A percentile compares a stretch with the other conserved stretches of the same genome.
Conservation (phyloP, 1,140 invertebrate genomes). For the Drosophila ficusphila region DNA sequence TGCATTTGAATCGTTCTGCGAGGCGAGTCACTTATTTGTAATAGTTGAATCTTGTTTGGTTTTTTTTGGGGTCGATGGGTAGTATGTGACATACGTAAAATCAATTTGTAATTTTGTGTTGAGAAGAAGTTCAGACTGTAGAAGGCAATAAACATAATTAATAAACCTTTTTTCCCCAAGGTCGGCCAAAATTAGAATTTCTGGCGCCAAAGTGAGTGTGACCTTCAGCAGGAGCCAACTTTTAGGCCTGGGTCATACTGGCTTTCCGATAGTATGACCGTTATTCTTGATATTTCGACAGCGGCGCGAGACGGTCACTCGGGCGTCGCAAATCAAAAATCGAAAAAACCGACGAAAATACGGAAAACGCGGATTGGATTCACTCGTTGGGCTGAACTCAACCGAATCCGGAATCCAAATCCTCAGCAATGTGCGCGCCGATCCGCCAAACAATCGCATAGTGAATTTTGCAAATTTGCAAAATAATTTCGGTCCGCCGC, state of each 20-base stretch:
- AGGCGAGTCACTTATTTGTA: slow-evolving; percentile 30
- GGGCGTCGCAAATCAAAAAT: not conserved
- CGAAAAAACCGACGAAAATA: slow-evolving; percentile 10
- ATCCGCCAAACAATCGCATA: slow-evolving; percentile 3
- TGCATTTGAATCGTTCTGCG: not conserved
- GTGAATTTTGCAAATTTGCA: slow-evolving; percentile 23
- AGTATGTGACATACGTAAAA: no score
- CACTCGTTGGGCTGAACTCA: slow-evolving; percentile 2
- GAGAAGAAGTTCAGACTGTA: no score
- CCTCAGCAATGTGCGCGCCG: slow-evolving; percentile 27
- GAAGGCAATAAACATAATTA: no score
- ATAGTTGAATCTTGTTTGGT: not conserved
- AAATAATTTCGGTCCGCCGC: slow-evolving; percentile 4
- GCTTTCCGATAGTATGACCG: not conserved
- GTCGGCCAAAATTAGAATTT: not conserved
- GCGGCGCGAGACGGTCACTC: slow-evolving; percentile 1
- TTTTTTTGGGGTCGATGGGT: not conserved
- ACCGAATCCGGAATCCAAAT: slow-evolving; percentile 15
- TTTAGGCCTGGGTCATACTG: not conserved
- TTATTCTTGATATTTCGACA: not conserved
- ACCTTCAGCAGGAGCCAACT: not conserved
- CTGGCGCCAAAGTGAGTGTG: not conserved
- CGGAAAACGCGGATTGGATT: not conserved
- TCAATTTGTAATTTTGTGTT: not conserved
- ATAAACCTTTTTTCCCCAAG: no score